A percentile compares a stretch with the other conserved stretches of the same genome.
These are phyloP conservation scores for Gibbula magus DNA, from an alignment of 2,888 invertebrate species.

Conservation along the genomic window DNA sequence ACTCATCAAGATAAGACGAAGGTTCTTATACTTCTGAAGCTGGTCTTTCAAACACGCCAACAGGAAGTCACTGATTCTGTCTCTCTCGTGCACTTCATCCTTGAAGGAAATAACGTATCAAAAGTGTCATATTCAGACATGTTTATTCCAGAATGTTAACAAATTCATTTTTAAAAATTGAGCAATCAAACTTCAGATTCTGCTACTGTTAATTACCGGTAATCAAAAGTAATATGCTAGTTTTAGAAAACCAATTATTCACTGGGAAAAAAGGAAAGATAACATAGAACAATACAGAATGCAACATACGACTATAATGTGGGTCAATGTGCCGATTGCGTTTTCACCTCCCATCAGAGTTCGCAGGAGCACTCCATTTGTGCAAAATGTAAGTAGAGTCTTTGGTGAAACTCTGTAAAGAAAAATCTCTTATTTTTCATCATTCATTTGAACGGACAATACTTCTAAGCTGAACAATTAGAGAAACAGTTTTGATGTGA, in stretches of 20 bases:
- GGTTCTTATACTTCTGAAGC: slow-evolving; percentile 82
- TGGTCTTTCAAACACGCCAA: slow-evolving; percentile 89
- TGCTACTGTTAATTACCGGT: no score
- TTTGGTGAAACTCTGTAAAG: slow-evolving; percentile 82
- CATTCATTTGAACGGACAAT: no score
- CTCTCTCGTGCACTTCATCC: slow-evolving; percentile 97
- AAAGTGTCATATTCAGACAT: no score
- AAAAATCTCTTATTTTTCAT: not conserved
- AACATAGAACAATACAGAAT: not conserved
- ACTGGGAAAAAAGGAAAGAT: not conserved
- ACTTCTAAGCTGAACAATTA: no score
- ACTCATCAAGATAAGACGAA: slow-evolving; percentile 94
- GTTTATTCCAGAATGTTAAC: no score
- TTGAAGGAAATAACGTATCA: slow-evolving; percentile 79
- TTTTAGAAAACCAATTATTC: not conserved
- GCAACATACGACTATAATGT: slow-evolving; percentile 78
- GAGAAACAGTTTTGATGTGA: no score
- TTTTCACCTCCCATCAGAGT: slow-evolving; percentile 89
- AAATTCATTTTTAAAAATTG: no score
- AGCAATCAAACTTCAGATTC: no score
- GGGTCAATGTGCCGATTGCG: slow-evolving; percentile 85
- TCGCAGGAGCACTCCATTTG: slow-evolving; percentile 91
- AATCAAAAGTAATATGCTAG: no score
- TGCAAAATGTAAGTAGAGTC: slow-evolving; percentile 91
- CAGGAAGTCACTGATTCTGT: slow-evolving; percentile 93